phyloP scores from a whole-genome alignment of 1,140 invertebrate species.

The Maconellicoccus hirsutus region DNA sequence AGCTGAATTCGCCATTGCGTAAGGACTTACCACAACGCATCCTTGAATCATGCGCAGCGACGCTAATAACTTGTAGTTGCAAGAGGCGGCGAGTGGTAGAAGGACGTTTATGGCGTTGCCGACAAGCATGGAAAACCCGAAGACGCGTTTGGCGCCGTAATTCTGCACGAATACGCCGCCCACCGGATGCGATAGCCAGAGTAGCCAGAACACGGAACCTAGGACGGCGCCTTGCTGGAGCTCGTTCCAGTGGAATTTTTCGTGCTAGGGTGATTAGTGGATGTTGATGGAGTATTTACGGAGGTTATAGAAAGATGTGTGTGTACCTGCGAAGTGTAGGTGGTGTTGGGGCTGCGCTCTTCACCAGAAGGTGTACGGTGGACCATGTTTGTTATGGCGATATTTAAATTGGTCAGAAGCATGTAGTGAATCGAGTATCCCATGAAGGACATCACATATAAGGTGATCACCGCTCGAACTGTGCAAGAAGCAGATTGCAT shows the following conservation, averaged over 20 bases:
- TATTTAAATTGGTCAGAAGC: slow-evolving; percentile 1
- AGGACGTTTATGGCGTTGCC: slow-evolving; percentile 54
- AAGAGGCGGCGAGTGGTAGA: slow-evolving; percentile 50
- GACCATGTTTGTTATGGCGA: slow-evolving; percentile 2
- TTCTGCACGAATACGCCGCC: slow-evolving; percentile 56
- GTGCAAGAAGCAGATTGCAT: too few relatives aligned
- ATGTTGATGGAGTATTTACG: too few relatives aligned
- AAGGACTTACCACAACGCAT: slow-evolving; percentile 56
- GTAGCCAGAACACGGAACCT: slow-evolving; percentile 63
- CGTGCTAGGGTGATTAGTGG: slow-evolving; percentile 26
- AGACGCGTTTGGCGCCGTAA: slow-evolving; percentile 58
- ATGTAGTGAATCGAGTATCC: slow-evolving; percentile 4
- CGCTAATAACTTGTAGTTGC: slow-evolving; percentile 47
- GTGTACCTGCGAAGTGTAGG: background rate
- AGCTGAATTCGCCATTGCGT: slow-evolving; percentile 27
- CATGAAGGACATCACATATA: background rate
- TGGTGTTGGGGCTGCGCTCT: background rate
- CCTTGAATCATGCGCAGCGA: slow-evolving; percentile 58
- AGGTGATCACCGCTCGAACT: background rate
- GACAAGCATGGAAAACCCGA: slow-evolving; percentile 53
- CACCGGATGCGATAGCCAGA: slow-evolving; percentile 59
- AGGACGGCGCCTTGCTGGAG: slow-evolving; percentile 51
- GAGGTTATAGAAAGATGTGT: too few relatives aligned
- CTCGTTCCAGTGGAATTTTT: slow-evolving; percentile 52
- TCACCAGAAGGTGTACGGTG: background rate